These are phyloP conservation scores for Bombyx huttoni DNA, from an alignment of 2,888 invertebrate species.

Conservation along the genomic window DNA sequence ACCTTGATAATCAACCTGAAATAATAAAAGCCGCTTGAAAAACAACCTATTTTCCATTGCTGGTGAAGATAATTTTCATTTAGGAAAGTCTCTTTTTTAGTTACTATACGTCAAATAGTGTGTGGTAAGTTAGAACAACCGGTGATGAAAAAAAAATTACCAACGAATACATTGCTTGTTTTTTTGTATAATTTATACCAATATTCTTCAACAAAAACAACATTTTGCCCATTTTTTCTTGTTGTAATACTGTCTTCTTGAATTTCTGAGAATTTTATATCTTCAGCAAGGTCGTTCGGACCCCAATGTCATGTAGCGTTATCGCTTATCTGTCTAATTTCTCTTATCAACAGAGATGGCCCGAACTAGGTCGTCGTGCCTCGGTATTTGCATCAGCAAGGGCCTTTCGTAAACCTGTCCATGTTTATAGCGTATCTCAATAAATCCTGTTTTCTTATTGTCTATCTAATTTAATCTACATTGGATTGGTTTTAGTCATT, in stretches of 20 bases:
- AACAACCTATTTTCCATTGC: too few relatives aligned
- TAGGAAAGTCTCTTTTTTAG: too few relatives aligned
- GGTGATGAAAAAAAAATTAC: too few relatives aligned
- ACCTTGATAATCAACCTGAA: too few relatives aligned
- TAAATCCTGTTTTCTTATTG: not conserved
- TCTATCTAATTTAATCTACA: not conserved
- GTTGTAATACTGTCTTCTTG: not conserved
- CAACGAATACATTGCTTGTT: too few relatives aligned
- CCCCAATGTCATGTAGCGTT: constrained; percentile 58
- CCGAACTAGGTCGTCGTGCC: constrained; percentile 44
- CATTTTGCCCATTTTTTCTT: too few relatives aligned
- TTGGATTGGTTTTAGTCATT: not conserved
- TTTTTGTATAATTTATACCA: too few relatives aligned
- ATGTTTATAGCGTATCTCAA: not conserved
- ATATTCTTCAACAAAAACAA: too few relatives aligned
- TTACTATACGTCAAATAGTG: too few relatives aligned
- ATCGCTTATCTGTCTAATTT: constrained; percentile 55
- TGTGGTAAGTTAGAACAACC: too few relatives aligned
- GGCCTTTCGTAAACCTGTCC: constrained; percentile 6
- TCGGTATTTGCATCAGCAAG: constrained; percentile 22
- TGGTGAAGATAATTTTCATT: too few relatives aligned
- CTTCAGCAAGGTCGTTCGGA: constrained; percentile 33
- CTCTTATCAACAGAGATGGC: constrained; percentile 36
- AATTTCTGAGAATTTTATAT: constrained; percentile 2
- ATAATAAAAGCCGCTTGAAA: too few relatives aligned